A percentile compares a stretch with the other conserved stretches of the same genome.
Evolutionary conservation across 1,140 invertebrate species (phyloP).

Genomic region (Anastrepha ludens): DNA sequence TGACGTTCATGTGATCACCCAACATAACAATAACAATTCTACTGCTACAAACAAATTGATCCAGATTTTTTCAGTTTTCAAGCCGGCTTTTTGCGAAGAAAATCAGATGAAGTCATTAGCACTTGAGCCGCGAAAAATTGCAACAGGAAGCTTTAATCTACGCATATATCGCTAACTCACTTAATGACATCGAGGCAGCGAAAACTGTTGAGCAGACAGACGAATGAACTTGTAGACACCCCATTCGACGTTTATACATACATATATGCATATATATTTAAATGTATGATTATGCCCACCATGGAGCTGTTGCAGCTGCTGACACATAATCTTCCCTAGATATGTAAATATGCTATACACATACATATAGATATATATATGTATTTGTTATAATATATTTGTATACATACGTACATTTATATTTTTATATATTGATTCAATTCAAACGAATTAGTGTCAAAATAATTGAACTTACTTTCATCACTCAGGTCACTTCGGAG

Average conservation of each 20-base stretch:
- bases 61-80: background rate
- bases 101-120: slow-evolving; percentile 50
- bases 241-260: background rate
- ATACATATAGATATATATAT: background rate
- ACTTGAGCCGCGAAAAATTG: slow-evolving; percentile 10
- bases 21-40: background rate
- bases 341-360: background rate
- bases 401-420: background rate
- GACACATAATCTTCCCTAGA: background rate
- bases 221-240: background rate
- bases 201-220: slow-evolving; percentile 9
- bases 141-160: slow-evolving; percentile 41
- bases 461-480: slow-evolving; percentile 52
- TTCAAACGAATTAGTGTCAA: slow-evolving; percentile 22
- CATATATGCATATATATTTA: background rate
- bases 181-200: background rate
- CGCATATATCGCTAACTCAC: slow-evolving; percentile 5
- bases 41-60: background rate
- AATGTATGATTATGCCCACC: background rate
- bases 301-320: slow-evolving; percentile 45
- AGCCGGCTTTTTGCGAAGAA: slow-evolving; percentile 32
- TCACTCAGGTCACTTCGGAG: slow-evolving; percentile 36
- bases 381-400: background rate
- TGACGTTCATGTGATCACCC: background rate
- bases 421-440: background rate